Evolutionary conservation across 2,113 vertebrate genomes (phyloP).

Genomic region (Semicossyphus pulcher): DNA sequence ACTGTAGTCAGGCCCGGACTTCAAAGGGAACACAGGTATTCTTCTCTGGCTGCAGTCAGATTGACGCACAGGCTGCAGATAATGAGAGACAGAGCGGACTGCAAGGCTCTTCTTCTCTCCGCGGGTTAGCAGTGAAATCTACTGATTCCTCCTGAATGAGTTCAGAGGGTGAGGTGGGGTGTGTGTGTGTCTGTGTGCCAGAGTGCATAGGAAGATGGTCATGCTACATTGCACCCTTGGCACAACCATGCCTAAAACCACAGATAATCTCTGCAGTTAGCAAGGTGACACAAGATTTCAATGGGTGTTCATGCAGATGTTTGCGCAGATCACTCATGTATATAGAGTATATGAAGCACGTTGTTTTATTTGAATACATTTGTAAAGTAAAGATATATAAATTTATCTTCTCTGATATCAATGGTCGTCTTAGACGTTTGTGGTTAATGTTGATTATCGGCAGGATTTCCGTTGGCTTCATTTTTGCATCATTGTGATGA

Average conservation of each 20-base stretch:
- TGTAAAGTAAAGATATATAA: too few relatives aligned
- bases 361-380: too few relatives aligned
- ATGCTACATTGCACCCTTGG: neutral
- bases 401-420: too few relatives aligned
- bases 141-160: slow-evolving; percentile 57
- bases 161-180: slow-evolving; percentile 31
- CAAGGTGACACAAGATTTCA: neutral
- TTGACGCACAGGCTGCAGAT: slow-evolving; percentile 68
- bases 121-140: slow-evolving; percentile 45
- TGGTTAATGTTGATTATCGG: neutral
- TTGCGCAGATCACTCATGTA: neutral
- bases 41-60: slow-evolving; percentile 66
- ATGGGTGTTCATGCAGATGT: neutral
- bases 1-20: slow-evolving; percentile 64
- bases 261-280: slow-evolving; percentile 7
- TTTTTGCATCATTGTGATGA: neutral
- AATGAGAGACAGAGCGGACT: slow-evolving; percentile 73
- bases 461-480: neutral
- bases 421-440: too few relatives aligned
- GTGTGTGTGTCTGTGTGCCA: neutral
- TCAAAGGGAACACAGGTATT: slow-evolving; percentile 77
- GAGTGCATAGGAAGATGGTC: neutral
- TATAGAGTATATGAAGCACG: too few relatives aligned
- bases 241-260: slow-evolving; percentile 9
- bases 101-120: slow-evolving; percentile 49